Conservation (phyloP, 2,797 vertebrate species). For the Urocyon cinereoargenteus region DNA sequence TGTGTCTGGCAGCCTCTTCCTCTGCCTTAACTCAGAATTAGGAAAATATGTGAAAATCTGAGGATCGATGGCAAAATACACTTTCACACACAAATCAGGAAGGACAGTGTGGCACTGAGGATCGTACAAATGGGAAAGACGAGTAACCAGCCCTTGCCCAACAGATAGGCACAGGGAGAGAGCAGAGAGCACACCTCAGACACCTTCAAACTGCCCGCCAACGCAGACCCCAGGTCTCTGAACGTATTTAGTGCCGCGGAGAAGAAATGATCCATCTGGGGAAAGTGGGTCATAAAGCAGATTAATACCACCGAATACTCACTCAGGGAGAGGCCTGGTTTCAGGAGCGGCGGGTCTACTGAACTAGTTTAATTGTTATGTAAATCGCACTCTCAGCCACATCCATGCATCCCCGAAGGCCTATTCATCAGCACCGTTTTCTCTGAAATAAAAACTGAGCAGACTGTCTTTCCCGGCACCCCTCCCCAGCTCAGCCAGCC, state of each 20-base stretch:
- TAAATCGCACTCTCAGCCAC: slow-evolving; percentile 79
- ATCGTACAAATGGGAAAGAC: not conserved
- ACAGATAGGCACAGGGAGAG: rapidly evolving
- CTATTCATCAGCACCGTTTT: slow-evolving; percentile 78
- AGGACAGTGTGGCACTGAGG: not conserved
- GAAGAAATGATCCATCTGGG: slow-evolving; percentile 66
- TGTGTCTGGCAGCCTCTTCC: not conserved
- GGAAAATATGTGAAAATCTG: too few relatives aligned
- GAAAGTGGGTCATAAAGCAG: slow-evolving; percentile 81
- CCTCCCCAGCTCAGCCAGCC: not conserved
- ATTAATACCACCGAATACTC: slow-evolving; percentile 69
- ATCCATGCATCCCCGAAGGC: slow-evolving; percentile 78
- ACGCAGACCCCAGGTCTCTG: not conserved
- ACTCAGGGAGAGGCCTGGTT: slow-evolving; percentile 66
- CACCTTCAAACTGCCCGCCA: not conserved
- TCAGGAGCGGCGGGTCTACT: slow-evolving; percentile 69
- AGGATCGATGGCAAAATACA: not conserved
- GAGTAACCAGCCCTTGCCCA: not conserved
- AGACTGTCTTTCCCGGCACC: not conserved
- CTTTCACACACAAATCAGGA: not conserved
- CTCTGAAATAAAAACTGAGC: slow-evolving; percentile 74
- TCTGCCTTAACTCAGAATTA: not conserved
- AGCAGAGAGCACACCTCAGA: not conserved
- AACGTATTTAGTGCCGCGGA: not conserved
- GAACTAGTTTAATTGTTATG: slow-evolving; percentile 80